These are phyloP conservation scores for Andrena minutula DNA, from an alignment of 2,888 invertebrate species.

Conservation along the genomic window DNA sequence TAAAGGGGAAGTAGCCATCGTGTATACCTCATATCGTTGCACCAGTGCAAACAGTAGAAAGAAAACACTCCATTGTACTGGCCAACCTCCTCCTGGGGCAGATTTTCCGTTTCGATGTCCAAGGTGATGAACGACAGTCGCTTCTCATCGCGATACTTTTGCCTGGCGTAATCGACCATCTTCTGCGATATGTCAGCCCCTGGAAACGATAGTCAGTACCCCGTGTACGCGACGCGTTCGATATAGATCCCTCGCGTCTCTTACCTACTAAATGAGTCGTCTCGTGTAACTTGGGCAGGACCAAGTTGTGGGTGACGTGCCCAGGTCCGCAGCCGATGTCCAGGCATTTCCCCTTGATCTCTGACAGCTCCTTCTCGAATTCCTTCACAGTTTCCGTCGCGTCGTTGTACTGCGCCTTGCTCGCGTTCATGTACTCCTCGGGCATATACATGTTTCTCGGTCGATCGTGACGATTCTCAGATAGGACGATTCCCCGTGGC, in stretches of 20 bases:
- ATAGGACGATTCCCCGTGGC: too few relatives aligned
- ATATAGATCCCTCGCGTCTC: conserved; percentile 14
- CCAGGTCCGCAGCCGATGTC: conserved; percentile 93
- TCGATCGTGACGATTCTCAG: too few relatives aligned
- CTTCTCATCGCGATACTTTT: conserved; percentile 86
- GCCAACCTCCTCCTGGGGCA: conserved; percentile 85
- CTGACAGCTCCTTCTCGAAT: conserved; percentile 85
- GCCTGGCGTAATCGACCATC: conserved; percentile 90
- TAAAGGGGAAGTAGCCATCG: background rate
- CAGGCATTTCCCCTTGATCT: conserved; percentile 82
- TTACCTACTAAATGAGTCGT: conserved; percentile 81
- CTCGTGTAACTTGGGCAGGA: conserved; percentile 86
- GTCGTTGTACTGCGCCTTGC: conserved; percentile 89
- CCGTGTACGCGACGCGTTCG: conserved; percentile 66
- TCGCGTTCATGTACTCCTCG: conserved; percentile 88
- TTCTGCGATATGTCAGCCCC: conserved; percentile 90
- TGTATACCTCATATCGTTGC: conserved; percentile 89
- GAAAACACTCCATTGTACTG: conserved; percentile 90
- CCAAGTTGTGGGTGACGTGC: conserved; percentile 88
- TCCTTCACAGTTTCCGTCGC: conserved; percentile 88
- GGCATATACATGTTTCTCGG: conserved; percentile 73
- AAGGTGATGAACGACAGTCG: conserved; percentile 84
- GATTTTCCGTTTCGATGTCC: conserved; percentile 87
- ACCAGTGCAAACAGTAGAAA: conserved; percentile 93
- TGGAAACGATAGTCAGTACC: conserved; percentile 67